phyloP scores from a whole-genome alignment of 1,140 invertebrate species.

The Eriosoma lanigerum region DNA sequence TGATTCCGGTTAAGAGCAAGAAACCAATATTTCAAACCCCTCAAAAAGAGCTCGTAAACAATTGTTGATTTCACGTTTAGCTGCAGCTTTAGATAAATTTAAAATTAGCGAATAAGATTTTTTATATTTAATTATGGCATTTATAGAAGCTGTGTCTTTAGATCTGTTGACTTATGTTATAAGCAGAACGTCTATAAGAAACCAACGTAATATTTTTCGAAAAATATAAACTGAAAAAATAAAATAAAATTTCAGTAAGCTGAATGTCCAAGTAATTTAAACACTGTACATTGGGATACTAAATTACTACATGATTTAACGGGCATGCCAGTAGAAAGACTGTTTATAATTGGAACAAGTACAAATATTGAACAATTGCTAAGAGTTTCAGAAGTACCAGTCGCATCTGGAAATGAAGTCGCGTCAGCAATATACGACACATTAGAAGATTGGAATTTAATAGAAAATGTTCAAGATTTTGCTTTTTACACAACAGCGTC shows the following conservation, averaged over 20 bases:
- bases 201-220: constrained; percentile 53
- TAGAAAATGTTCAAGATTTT: constrained; percentile 52
- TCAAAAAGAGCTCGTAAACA: constrained; percentile 27
- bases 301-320: constrained; percentile 53
- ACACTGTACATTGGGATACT: constrained; percentile 54
- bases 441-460: constrained; percentile 46
- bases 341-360: constrained; percentile 41
- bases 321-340: constrained; percentile 13
- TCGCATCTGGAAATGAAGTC: constrained; percentile 42
- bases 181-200: constrained; percentile 53
- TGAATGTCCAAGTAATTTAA: constrained; percentile 47
- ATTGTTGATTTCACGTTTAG: constrained; percentile 46
- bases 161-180: constrained; percentile 51
- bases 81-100: constrained; percentile 54
- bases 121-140: constrained; percentile 53
- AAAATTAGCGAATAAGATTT: constrained; percentile 53
- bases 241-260: constrained; percentile 53
- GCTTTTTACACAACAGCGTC: constrained; percentile 54
- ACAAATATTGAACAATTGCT: constrained; percentile 47
- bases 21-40: constrained; percentile 26
- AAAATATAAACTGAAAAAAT: constrained; percentile 51
- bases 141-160: constrained; percentile 51
- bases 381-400: constrained; percentile 30
- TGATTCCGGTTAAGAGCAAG: constrained; percentile 14
- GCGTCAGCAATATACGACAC: constrained; percentile 39